phyloP scores from a whole-genome alignment of 2,797 vertebrate genomes.

The Bradypodion pumilum region DNA sequence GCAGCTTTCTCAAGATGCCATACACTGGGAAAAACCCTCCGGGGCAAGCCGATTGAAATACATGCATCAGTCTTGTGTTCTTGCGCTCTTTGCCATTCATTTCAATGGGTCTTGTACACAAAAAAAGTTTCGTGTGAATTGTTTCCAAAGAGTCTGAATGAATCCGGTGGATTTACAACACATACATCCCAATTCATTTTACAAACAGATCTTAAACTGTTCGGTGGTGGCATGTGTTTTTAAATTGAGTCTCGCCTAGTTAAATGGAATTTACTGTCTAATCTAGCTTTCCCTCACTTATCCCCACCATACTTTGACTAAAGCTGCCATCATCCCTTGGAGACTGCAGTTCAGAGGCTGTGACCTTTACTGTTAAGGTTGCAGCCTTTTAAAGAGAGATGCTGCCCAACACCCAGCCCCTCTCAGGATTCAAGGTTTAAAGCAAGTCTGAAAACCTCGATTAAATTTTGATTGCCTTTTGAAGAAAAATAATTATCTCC shows the following conservation, averaged over 20 bases:
- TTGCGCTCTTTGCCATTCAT: neutral
- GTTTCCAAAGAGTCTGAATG: neutral
- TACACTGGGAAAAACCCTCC: neutral
- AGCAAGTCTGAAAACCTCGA: neutral
- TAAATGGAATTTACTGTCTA: neutral
- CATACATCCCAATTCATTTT: neutral
- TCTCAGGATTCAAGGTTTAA: conserved; percentile 55
- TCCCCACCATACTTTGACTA: neutral
- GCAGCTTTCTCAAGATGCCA: neutral
- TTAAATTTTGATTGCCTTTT: neutral
- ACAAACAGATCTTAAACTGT: neutral
- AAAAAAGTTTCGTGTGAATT: neutral
- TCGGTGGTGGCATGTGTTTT: neutral
- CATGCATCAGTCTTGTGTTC: neutral
- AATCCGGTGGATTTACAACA: neutral
- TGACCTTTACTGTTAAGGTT: neutral
- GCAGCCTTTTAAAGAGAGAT: neutral
- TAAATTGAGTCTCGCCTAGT: neutral
- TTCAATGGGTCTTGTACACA: neutral
- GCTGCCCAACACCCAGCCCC: conserved; percentile 42
- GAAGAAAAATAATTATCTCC: neutral
- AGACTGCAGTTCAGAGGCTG: neutral
- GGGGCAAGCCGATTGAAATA: neutral
- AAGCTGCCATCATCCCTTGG: neutral
- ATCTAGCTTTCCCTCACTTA: neutral